Base-by-base conservation (phyloP, 2,888 invertebrate species). In the Lucinisca nassula region DNA sequence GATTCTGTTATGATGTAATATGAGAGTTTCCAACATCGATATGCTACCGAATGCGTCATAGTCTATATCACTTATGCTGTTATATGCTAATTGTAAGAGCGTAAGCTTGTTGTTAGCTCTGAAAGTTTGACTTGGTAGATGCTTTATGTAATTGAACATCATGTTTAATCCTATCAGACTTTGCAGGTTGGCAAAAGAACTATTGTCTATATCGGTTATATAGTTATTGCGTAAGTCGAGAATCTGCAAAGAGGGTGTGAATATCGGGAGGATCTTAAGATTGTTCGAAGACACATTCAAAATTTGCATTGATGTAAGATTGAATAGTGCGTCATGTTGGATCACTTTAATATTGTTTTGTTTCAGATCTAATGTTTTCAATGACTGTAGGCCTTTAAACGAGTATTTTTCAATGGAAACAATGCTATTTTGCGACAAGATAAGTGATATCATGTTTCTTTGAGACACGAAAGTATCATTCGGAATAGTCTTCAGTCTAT, bases 151-250 rank as follows among this genome's bases (percentile, higher is more conserved):
- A 17, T 74, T 74, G 27, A 27, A 49, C 45, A 21, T 38, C 74
- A 74, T 27, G 17, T 74, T 74, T 14, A 74, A 30, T 8, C 74
- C 74, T 30, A 37, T n/a, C 14, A 74, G n/a, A 4, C 21, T 30
- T 1, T 10, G n/a, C 45, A 74, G 10, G 27, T n/a, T n/a, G 14
- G 12, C 12, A 21, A 74, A 74, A 12, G 74, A 45, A 14, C 8
- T 30, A 12, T 38, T 38, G 45, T 74, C 49, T n/a, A 74, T 40
- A 14, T 12, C 4, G 14, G 30, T 30, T 8, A 74, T 74, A 30
- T 30, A 1, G n/a, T 74, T 74, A n/a, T n/a, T 21, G 27, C 74
- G 74, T 74, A 74, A 40, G 30, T 74, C 74, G 6, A 74, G n/a
- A 6, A 74, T 30, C 12, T 30, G 4, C 45, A 74, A 24, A 3